Evolutionary conservation across 2,888 invertebrate genomes (phyloP).

Genomic region (Aproaerema taeniolella): DNA sequence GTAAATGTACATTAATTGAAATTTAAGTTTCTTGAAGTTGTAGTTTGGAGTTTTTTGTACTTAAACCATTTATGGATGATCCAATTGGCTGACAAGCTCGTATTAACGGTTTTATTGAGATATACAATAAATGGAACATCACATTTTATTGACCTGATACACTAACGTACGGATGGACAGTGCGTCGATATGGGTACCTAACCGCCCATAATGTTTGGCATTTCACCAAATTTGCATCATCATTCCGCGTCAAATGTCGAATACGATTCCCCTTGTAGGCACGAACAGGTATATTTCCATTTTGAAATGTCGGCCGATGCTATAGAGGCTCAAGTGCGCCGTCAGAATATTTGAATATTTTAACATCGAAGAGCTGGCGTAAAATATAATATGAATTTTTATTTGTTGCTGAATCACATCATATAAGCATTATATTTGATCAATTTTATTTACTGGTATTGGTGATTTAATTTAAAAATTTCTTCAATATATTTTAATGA

Average conservation of each 20-base stretch:
- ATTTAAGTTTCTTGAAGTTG: no score
- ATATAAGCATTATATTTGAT: slow-evolving; percentile 7
- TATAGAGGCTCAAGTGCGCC: slow-evolving; percentile 57
- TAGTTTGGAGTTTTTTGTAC: no score
- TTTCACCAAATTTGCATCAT: slow-evolving; percentile 56
- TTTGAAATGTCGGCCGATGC: slow-evolving; percentile 60
- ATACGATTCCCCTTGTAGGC: slow-evolving; percentile 59
- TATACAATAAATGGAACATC: no score
- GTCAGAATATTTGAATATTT: slow-evolving; percentile 71
- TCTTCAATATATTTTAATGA: no score
- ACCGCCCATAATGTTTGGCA: slow-evolving; percentile 30
- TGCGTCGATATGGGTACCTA: background rate
- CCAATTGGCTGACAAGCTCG: no score
- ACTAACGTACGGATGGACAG: no score
- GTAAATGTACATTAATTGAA: no score
- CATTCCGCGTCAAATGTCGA: slow-evolving; percentile 61
- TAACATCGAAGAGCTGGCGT: slow-evolving; percentile 47
- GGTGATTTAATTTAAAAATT: no score
- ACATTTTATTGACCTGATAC: no score
- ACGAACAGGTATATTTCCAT: slow-evolving; percentile 62
- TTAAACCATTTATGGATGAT: no score
- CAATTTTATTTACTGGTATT: background rate
- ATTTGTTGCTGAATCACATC: slow-evolving; percentile 28
- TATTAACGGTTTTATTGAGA: no score
- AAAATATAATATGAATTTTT: slow-evolving; percentile 55